Base-by-base conservation (phyloP, 92 coral and sea anemone genomes). In the Paramuricea clavata region DNA sequence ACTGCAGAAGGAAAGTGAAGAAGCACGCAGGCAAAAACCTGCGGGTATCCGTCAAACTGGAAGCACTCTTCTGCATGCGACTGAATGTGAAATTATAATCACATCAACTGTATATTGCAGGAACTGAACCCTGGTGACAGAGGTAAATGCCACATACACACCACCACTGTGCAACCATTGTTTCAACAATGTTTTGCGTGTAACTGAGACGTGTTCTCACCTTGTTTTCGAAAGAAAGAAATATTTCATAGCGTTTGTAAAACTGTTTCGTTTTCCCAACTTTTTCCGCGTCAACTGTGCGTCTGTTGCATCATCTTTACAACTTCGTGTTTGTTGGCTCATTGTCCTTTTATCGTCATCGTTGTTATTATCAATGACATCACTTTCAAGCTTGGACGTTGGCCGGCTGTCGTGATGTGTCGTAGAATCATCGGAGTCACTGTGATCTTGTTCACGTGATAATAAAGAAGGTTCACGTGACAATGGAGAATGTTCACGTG, bases 201-300 rank as follows among this genome's bases (percentile, higher is more conserved):
- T 52, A 52, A 52, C n/a, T 7, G 32, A 22, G 31, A 7, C 0
- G 28, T 60, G 12, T 47, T 17, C 82, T 50, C 28, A 76, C 82
- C 82, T 76, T 31, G 72, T 34, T 57, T 79, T 79, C 1, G 84
- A 79, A 28, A 79, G 59, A 27, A 79, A 79, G 57, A 79, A 79
- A 21, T 33, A 65, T n/a, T 41, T 79, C 49, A 79, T 28, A 34
- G 57, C 84, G 28, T 79, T 61, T 19, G 84, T 79, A 27, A 79
- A 79, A 79, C 84, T 79, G 35, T 79, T 79, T 33, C 73, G 49
- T 65, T 79, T 60, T 3, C 30, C 25, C 31, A 79, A 32, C 35
- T 79, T 79, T 6, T 39, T 76, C 10, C 49, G 50, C 9, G 52
- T 32, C 27, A 33, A 15, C 35, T 78, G 41, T 47, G 19, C 21